Evolutionary conservation across 2,113 vertebrate species (phyloP), one percentile per base, ranked within the genome.

Genomic region (Dendropsophus ebraccatus): DNA sequence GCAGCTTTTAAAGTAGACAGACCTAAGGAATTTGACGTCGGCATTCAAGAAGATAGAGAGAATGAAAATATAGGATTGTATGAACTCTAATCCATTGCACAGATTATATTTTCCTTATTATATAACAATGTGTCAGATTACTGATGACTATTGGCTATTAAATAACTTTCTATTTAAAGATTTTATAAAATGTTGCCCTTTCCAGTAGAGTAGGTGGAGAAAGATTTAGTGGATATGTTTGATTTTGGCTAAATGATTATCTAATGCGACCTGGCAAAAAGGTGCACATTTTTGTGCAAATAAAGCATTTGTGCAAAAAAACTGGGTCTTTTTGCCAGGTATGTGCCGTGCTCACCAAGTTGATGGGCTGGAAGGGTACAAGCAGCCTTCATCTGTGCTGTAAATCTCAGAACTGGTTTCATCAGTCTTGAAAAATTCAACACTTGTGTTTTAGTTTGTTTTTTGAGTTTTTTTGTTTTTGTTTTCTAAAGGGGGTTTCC

Each of bases 11-110:
- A 56, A 80, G 54, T 30, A 21, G 19, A 73, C 9, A 49, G 30
- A 32, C 16, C n/a, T 49, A 56, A 73, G 54, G 21, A 81, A 86
- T 70, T n/a, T 87, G 88, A 83, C 23, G 56, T 84, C 69, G 4
- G 13, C 81, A 35, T 73, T 25, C 25, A 87, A 50, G 45, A 41
- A 83, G 21, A 54, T 72, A 72, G n/a, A 54, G 47, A 83, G 56
- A 73, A 83, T 72, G 65, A 83, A 81, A 83, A 72, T 56, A 56
- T 35, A 54, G 30, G 10, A 52, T 62, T 28, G 21, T 54, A 83
- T 37, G 30, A 54, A 25, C 10, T 35, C 45, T 54, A 52, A 37
- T 83, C 32, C 35, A 12, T 37, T 21, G 67, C 67, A 28, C 58
- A 70, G 32, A 70, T 47, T 45, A 25, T 16, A 45, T 32, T 52